These are phyloP conservation scores for Emys orbicularis DNA, from an alignment of 2,797 vertebrate genomes.

Conservation along the genomic window DNA sequence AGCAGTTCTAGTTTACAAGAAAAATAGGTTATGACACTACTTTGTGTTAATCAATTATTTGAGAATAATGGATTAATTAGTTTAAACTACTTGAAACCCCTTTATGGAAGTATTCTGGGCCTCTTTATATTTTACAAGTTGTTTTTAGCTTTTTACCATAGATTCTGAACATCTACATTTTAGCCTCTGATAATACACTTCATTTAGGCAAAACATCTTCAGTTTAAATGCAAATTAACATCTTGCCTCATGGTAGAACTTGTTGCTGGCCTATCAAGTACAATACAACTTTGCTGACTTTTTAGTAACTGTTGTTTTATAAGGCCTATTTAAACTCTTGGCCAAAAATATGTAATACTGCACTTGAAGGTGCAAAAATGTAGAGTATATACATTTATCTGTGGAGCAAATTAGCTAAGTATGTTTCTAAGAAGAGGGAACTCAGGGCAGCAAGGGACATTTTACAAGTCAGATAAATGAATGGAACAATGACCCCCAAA, in stretches of 20 bases:
- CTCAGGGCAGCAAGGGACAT: slow-evolving; percentile 56
- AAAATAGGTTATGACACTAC: not conserved
- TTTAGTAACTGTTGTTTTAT: not conserved
- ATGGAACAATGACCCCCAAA: slow-evolving; percentile 42
- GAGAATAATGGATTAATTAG: not conserved
- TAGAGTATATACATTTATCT: not conserved
- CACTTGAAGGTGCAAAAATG: not conserved
- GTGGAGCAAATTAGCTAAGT: not conserved
- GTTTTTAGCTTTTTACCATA: not conserved
- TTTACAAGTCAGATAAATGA: slow-evolving; percentile 54
- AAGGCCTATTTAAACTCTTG: not conserved
- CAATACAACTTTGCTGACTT: not conserved
- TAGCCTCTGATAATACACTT: not conserved
- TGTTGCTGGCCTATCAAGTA: slow-evolving; percentile 71
- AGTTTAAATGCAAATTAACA: not conserved
- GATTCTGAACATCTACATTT: not conserved
- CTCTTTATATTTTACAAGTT: not conserved
- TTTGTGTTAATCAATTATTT: not conserved
- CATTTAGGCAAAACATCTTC: not conserved
- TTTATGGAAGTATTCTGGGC: not conserved
- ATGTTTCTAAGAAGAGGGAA: not conserved
- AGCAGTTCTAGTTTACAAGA: not conserved
- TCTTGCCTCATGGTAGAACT: slow-evolving; percentile 51
- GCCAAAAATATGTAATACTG: not conserved
- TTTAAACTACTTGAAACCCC: not conserved